phyloP scores from a whole-genome alignment of 2,888 invertebrate species.

The Oligia fasciuncula region DNA sequence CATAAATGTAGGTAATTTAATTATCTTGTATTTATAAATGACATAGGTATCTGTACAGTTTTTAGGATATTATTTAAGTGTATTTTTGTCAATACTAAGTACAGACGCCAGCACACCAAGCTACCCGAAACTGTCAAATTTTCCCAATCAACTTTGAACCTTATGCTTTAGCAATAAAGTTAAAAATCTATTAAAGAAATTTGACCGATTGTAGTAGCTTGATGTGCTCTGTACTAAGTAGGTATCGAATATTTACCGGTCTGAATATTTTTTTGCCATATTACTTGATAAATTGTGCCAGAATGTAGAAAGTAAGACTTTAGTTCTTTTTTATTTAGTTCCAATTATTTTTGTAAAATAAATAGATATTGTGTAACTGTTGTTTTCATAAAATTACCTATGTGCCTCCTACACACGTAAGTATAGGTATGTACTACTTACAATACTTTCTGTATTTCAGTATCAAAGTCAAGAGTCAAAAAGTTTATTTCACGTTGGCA shows the following conservation, averaged over 20 bases:
- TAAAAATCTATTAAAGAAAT: too few relatives aligned
- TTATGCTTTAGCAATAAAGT: too few relatives aligned
- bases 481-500: not conserved
- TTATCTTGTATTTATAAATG: slow-evolving; percentile 31
- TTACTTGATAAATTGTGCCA: slow-evolving; percentile 56
- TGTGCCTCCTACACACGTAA: not conserved
- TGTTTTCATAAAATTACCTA: slow-evolving; percentile 19
- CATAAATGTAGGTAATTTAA: not conserved
- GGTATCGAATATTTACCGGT: not conserved
- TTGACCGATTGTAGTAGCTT: too few relatives aligned
- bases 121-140: too few relatives aligned
- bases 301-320: slow-evolving; percentile 49
- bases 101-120: too few relatives aligned
- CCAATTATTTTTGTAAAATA: slow-evolving; percentile 69
- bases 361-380: slow-evolving; percentile 39
- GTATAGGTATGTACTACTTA: not conserved
- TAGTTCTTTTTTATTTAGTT: slow-evolving; percentile 47
- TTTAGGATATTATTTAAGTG: slow-evolving; percentile 62
- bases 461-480: not conserved
- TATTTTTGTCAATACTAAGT: slow-evolving; percentile 29
- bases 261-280: slow-evolving; percentile 50
- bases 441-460: not conserved
- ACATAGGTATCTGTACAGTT: slow-evolving; percentile 57
- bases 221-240: too few relatives aligned
- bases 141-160: too few relatives aligned